Evolutionary conservation across 2,888 invertebrate genomes (phyloP), one percentile per base, ranked within the genome.

Genomic region (Galerucella calmariensis): DNA sequence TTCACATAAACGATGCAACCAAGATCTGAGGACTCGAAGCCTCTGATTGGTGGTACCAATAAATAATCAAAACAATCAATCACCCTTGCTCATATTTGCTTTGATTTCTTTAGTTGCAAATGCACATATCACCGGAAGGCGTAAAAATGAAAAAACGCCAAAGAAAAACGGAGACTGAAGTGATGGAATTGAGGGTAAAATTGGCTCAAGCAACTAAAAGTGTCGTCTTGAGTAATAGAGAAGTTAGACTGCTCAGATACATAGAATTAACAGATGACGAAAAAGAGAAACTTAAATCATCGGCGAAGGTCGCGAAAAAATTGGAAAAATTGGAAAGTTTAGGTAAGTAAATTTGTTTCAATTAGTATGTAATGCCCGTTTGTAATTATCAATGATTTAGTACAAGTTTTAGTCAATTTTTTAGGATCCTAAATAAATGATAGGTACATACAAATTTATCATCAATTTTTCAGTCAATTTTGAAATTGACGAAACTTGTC

Each of bases 191-290:
- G 69, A 92, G 95, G 83, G 90, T 90, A 66, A 95, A 96, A 88
- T 88, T 97, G 83, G 91, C 93, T 69, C 94, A 94, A 85, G 92
- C 94, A 5, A 93, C 93, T 63, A 95, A 95, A 84, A 95, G 94
- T 85, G 94, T 97, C 85, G 97, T 97, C 67, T 89, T 97, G 76
- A 96, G 96, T 85, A 97, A 97, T 86, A 91, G 97, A 80, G 97
- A 97, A 89, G 97, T 97, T 82, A 91, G 97, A 82, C 89, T 97
- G 75, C 89, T 97, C 78, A 85, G 87, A 67, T 96, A 97, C 88
- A 91, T 97, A 87, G 96, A 96, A 83, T 90, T 97, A 69, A 96
- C 96, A 20, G 96, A 97, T 82, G 96, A 96, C 79, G 97, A 97
- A 84, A 96, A 96, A 83, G 96, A 96, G 81, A 96, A 96, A 85